Evolutionary conservation across 2,113 vertebrate genomes (phyloP), one percentile per base, ranked within the genome.

Genomic region (Dinomys branickii): DNA sequence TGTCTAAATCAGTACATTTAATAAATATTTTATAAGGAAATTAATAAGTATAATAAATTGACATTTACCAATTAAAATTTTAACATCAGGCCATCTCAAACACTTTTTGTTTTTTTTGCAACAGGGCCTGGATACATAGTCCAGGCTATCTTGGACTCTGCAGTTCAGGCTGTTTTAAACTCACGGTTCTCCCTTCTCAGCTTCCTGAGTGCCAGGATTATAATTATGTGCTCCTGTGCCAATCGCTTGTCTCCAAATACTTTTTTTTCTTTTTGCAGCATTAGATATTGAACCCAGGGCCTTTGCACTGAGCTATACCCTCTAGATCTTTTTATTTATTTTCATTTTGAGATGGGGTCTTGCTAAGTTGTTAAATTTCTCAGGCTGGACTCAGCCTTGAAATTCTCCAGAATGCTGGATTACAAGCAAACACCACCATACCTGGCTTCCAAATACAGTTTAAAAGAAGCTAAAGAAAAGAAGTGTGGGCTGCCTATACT

Each of bases 31-130:
- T 85, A 71, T 47, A 54, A 71, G 7, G 52, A 97, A 67, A 38
- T n/a, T 73, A 85, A 80, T 65, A 88, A 87, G 69, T 47, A 86
- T 52, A 63, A 8, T 54, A 90, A 90, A 41, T 59, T 77, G 38
- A 90, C 35, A 85, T 73, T 95, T 94, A 92, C 50, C 28, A 75
- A 41, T 87, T 65, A 96, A 96, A 71, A 83, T 47, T 90, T 91
- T 85, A 88, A 82, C 17, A n/a, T 50, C 28, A 67, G 20, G 5
- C 26, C 84, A 10, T 94, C 41, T 47, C 38, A 94, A 80, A 77
- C 69, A 63, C 22, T 28, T 78, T 52, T 52, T 69, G 35, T 17
- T 44, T 44, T 75, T 75, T 73, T 41, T 38, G 38, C 2, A 16
- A 78, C 14, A 30, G 75, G 7, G 10, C 33, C 44, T 52, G 33